These are phyloP conservation scores for Phaedon cochleariae DNA, from an alignment of 2,888 invertebrate genomes.

Conservation along the genomic window DNA sequence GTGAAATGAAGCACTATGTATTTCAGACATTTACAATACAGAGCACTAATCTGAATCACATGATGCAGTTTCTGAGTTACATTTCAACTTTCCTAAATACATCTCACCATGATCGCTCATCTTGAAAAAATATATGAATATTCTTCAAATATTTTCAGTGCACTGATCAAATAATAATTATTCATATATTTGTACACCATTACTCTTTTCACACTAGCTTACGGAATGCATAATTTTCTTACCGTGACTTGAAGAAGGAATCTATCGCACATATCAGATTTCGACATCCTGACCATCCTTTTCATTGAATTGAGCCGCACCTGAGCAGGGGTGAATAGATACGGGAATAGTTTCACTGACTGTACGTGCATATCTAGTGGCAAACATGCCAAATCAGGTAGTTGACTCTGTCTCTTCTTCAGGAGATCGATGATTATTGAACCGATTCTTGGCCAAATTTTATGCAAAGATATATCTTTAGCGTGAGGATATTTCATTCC, in stretches of 20 bases:
- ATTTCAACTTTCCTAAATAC: too few relatives aligned
- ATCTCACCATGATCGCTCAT: too few relatives aligned
- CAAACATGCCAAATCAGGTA: constrained; percentile 14
- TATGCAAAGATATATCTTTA: constrained; percentile 16
- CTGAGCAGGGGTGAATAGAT: constrained; percentile 18
- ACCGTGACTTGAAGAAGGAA: constrained; percentile 26
- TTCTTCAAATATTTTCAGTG: too few relatives aligned
- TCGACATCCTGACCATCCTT: constrained; percentile 17
- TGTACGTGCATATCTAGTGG: constrained; percentile 6
- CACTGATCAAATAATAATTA: too few relatives aligned
- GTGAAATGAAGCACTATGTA: too few relatives aligned
- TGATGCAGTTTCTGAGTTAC: too few relatives aligned
- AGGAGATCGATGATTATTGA: constrained; percentile 19
- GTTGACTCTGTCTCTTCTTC: constrained; percentile 20
- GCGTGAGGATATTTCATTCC: constrained; percentile 17
- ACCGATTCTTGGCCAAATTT: constrained; percentile 22
- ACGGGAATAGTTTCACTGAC: constrained; percentile 23
- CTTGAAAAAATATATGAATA: too few relatives aligned
- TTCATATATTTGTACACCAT: too few relatives aligned
- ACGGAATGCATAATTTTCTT: not conserved
- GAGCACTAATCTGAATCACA: too few relatives aligned
- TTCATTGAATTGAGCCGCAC: constrained; percentile 16
- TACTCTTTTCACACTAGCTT: not conserved
- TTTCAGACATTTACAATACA: too few relatives aligned
- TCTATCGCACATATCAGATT: constrained; percentile 24